Evolutionary conservation across 2,113 vertebrate genomes (phyloP).

Genomic region (Eublepharis macularius): DNA sequence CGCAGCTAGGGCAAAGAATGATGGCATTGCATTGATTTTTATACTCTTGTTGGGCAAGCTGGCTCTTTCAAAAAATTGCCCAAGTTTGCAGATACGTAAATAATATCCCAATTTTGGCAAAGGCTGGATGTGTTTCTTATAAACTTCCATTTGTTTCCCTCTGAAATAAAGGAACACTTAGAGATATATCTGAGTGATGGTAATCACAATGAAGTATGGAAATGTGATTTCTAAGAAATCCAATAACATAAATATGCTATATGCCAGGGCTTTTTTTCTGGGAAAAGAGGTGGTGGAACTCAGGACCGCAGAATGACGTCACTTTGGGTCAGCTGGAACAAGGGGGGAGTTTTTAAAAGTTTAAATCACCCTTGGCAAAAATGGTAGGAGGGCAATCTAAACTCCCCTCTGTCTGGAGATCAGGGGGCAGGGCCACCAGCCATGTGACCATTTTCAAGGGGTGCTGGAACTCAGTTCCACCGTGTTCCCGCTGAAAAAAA

Average conservation of each 20-base stretch:
- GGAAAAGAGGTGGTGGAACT: too few species aligned
- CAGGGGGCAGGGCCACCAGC: too few species aligned
- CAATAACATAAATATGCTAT: slow-evolving; percentile 48
- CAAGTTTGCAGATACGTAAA: slow-evolving; percentile 60
- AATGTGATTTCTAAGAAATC: slow-evolving; percentile 42
- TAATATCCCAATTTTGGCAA: slow-evolving; percentile 51
- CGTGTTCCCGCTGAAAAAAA: too few species aligned
- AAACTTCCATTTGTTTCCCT: slow-evolving; percentile 41
- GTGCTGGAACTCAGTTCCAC: too few species aligned
- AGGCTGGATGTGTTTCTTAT: slow-evolving; percentile 52
- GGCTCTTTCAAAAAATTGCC: slow-evolving; percentile 62
- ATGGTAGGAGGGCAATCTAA: too few species aligned
- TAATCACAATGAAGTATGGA: slow-evolving; percentile 57
- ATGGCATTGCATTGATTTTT: slow-evolving; percentile 31
- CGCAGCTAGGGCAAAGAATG: slow-evolving; percentile 42
- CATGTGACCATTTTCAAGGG: too few species aligned
- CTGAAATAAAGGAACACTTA: slow-evolving; percentile 56
- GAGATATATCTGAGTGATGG: slow-evolving; percentile 52
- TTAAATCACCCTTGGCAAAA: too few species aligned
- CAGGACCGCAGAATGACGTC: too few species aligned
- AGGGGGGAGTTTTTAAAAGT: too few species aligned
- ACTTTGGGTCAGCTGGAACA: too few species aligned
- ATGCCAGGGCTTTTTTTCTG: too few species aligned
- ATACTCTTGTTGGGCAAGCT: slow-evolving; percentile 59
- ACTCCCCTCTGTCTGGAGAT: too few species aligned